Base-by-base conservation (phyloP, 2,888 invertebrate genomes). In the Lysandra coridon region DNA sequence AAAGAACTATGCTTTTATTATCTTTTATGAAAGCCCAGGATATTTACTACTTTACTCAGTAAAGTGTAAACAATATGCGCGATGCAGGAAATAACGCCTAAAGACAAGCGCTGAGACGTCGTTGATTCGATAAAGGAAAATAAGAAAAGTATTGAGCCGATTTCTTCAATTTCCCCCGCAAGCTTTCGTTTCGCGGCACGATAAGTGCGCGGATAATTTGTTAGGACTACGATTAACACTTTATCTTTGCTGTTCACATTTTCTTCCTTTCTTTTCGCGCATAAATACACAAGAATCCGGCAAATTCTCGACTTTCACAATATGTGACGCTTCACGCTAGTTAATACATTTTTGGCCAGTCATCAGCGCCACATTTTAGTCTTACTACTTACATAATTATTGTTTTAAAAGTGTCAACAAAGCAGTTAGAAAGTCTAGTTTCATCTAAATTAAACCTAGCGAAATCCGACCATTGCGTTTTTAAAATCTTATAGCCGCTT, bases 181-280 rank as follows among this genome's bases (percentile, higher is more conserved):
- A 64, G 64, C 33, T 69, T 69, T 69, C 33, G 12, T 69, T 69
- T 69, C 14, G 69, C 69, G 64, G 7, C 10, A 49, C 49, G 49
- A 62, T 23, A 62, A 62, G 64, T 30, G 30, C 40, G 1, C 44
- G n/a, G 49, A 49, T 10, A 4, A 23, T 74, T 74, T 74, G 74
- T 74, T 74, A 49, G 69, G 30, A 69, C 33, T 69, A 33, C 69
- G 69, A 33, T 69, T 69, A 17, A 17, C 33, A 17, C 33, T 69
- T 69, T 33, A 69, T 69, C 33, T 69, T 69, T 33, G 17, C 17
- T 64, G 30, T 4, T 64, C 23, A 30, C 5, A 44, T 75, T 49
- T 49, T 75, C 75, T 44, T 64, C 64, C 12, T 64, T 69, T 76
- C 57, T 76, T 76, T 33, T 76, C 17, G 76, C 76, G 76, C 76